Conservation (phyloP, 2,888 invertebrate genomes). For the Fissipunctia ypsillon region DNA sequence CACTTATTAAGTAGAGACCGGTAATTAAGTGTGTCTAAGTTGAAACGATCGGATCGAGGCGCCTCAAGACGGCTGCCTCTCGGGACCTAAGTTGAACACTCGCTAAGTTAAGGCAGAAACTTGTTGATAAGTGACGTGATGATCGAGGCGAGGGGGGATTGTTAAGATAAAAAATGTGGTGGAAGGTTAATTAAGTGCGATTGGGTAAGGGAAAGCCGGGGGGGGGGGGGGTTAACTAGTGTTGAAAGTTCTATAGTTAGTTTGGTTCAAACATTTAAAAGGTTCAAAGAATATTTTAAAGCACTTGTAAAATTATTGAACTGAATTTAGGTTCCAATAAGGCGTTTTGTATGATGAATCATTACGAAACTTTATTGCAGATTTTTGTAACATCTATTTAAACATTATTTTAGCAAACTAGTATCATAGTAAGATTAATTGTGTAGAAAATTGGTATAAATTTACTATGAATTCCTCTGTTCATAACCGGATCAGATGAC, state of each 20-base stretch:
- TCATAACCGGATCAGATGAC: not conserved
- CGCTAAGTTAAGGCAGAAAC: slow-evolving; percentile 58
- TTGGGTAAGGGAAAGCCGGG: too few relatives aligned
- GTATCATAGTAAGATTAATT: not conserved
- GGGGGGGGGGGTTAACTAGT: not conserved
- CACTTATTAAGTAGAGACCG: slow-evolving; percentile 44
- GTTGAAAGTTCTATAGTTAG: not conserved
- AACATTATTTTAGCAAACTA: not conserved
- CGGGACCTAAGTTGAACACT: slow-evolving; percentile 70
- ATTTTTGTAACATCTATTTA: not conserved
- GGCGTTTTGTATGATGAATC: not conserved
- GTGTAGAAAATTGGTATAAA: not conserved
- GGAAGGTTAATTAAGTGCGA: not conserved
- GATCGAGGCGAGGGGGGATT: slow-evolving; percentile 16
- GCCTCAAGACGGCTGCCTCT: slow-evolving; percentile 51
- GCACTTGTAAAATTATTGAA: not conserved
- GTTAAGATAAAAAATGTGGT: slow-evolving; percentile 8
- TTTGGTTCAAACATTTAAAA: not conserved
- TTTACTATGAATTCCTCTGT: not conserved
- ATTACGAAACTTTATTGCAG: not conserved
- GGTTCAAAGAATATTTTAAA: not conserved
- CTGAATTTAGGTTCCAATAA: not conserved
- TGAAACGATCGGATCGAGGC: slow-evolving; percentile 45
- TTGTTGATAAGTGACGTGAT: slow-evolving; percentile 51
- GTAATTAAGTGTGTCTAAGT: slow-evolving; percentile 60